A percentile compares a stretch with the other conserved stretches of the same genome.
Conservation (phyloP, 37 sponge, comb jelly and placozoan species). For the Bolinopsis microptera region DNA sequence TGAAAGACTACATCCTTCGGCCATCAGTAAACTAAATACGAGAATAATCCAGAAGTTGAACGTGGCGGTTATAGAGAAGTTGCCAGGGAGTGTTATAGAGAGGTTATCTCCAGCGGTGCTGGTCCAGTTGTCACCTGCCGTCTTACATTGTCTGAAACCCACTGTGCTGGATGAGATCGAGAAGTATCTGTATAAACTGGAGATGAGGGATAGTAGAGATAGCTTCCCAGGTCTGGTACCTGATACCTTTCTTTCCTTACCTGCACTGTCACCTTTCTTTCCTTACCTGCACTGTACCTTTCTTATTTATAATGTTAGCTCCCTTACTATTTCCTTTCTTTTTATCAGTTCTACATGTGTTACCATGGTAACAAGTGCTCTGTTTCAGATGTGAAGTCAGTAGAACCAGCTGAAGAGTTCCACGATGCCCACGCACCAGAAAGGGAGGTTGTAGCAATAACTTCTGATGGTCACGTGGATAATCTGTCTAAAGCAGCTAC, state of each 20-base stretch:
- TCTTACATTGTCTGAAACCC: background rate
- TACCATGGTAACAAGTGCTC: too few species aligned
- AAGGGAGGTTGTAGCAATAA: background rate
- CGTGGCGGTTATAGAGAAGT: background rate
- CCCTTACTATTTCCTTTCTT: too few species aligned
- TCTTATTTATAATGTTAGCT: too few species aligned
- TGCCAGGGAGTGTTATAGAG: background rate
- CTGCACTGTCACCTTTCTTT: too few species aligned
- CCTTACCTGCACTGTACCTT: too few species aligned
- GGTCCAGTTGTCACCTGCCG: background rate
- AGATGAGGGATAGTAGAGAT: slow-evolving; percentile 37
- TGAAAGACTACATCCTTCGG: background rate
- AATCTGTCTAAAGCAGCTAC: slow-evolving; percentile 6
- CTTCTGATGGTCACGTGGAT: slow-evolving; percentile 26
- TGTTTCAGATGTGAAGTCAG: background rate
- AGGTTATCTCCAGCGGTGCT: slow-evolving; percentile 3
- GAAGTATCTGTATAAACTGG: slow-evolving; percentile 22
- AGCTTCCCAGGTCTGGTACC: slow-evolving; percentile 16
- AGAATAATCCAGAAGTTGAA: background rate
- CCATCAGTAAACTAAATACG: background rate
- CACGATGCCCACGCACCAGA: background rate
- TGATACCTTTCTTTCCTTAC: too few species aligned
- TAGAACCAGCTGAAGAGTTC: background rate
- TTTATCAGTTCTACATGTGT: too few species aligned
- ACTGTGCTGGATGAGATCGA: background rate